Base-by-base conservation (phyloP, 1,140 invertebrate genomes). In the Whitmania pigra region DNA sequence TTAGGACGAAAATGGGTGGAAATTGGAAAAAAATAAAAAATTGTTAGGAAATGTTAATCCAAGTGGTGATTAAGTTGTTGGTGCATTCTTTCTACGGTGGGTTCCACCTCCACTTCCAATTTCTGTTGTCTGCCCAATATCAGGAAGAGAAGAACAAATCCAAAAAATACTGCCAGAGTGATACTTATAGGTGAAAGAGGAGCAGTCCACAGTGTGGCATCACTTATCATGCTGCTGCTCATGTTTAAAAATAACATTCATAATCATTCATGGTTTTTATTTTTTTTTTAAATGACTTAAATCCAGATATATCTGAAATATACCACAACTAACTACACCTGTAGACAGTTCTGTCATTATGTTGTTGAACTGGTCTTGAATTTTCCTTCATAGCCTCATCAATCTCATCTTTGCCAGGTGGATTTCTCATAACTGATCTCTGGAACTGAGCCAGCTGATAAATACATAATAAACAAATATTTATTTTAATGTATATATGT, bases 281-380 rank as follows among this genome's bases (percentile, higher is more conserved):
- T 49, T 11, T 49, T 15, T 49, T 49, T 49, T 5, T 7, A 49
- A 3, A 49, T 36, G 31, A 36, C 31, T 36, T 36, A 36, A 36
- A 36, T 36, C 2, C 31, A 36, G 31, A 36, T 36, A 36, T 36
- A 36, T 36, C 31, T 36, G 31, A 36, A 49, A 49, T 49, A 49
- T 49, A 17, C 13, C 43, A 17, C 9, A 49, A 49, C 13, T 15
- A 49, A 49, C 13, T 17, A 49, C 13, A 49, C 43, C 43, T 49
- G 67, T 68, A 68, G 27, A 68, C 18, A 7, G 27, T 68, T 29
- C 67, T 29, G 67, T 68, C 71, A 29, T 71, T 71, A 57, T 60
- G 71, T 27, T 53, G 71, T 36, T 71, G 71, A 55, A 57, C 4
- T 1, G 54, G 71, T 5, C 71, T 53, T 43, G 43, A 71, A 40